Evolutionary conservation across 2,797 vertebrate genomes (phyloP), one percentile per base, ranked within the genome.

Genomic region (Acridotheres tristis): DNA sequence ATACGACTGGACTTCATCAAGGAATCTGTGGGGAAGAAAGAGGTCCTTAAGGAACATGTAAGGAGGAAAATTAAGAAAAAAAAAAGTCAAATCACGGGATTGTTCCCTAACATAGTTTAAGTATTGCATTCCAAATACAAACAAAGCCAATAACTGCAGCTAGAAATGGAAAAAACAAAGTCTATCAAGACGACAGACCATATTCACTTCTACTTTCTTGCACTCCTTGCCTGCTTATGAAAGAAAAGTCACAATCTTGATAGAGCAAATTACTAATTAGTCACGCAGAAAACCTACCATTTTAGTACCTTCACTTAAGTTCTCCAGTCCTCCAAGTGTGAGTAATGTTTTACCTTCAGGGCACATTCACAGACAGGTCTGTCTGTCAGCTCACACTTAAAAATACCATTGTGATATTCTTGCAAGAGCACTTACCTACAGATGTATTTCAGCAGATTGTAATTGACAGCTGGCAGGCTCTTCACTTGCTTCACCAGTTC

Each of bases 1-100:
- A 94, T 99, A 99, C 1, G 99, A 99, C 95, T 99, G 99, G 66
- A 99, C 99, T 98, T 99, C 99, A 98, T 99, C 99, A 67, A 99
- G 98, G 98, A 99, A 99, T 90, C 99, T 99, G 95, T n/a, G 55
- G 32, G 40, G 68, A 40, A 72, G 53, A 67, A 77, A 48, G 16
- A 92, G 18, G 17, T 29, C 27, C 57, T 90, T 94, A 81, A 74
- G 10, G 25, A 89, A 61, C 8, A 43, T 1, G 2, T 57, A 45
- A 29, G 50, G 78, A 69, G 9, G 12, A 42, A 75, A 72, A 32
- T 18, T 1, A 10, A 12, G 14, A 3, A 9, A 7, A n/a, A n/a
- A 58, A 45, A 15, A 76, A 15, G 2, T 18, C 50, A 55, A 91
- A 54, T 36, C 8, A 47, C 0, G 1, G 18, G 16, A 67, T 20